Evolutionary conservation across 2,888 invertebrate genomes (phyloP).

Genomic region (Portevinia maculata): DNA sequence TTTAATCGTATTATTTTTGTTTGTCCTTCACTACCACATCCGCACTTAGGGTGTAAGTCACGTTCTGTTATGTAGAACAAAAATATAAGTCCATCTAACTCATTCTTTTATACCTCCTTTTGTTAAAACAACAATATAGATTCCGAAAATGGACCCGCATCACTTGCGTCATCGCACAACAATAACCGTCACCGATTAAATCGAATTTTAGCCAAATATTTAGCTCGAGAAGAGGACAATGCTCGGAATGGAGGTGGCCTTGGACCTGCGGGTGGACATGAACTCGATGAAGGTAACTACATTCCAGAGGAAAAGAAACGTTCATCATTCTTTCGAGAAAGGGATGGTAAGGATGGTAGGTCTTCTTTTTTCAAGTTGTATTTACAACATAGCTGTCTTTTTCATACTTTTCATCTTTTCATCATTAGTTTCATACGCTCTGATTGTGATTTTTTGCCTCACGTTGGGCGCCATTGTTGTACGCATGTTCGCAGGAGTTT

Average conservation of each 20-base stretch:
- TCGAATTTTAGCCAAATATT: constrained; percentile 81
- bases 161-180: constrained; percentile 74
- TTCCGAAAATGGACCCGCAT: constrained; percentile 58
- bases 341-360: constrained; percentile 81
- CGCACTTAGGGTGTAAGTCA: constrained; percentile 11
- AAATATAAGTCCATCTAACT: constrained; percentile 14
- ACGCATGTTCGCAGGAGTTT: too few species aligned
- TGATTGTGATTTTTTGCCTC: too few species aligned
- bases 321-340: constrained; percentile 81
- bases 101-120: background rate
- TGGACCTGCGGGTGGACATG: constrained; percentile 78
- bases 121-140: constrained; percentile 24
- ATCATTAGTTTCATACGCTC: too few species aligned
- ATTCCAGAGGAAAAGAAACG: constrained; percentile 79
- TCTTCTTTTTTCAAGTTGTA: constrained; percentile 35
- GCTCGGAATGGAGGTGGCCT: constrained; percentile 76
- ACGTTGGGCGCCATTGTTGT: too few species aligned
- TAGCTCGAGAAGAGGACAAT: constrained; percentile 80
- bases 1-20: constrained; percentile 16
- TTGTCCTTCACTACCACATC: background rate
- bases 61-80: background rate
- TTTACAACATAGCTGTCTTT: too few species aligned
- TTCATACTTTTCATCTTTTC: too few species aligned
- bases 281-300: constrained; percentile 79
- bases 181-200: constrained; percentile 81